Percentiles rank a stretch among this genome's conserved stretches.
These are phyloP conservation scores for Nomada hirtipes DNA, from an alignment of 2,888 invertebrate species.

Conservation along the genomic window DNA sequence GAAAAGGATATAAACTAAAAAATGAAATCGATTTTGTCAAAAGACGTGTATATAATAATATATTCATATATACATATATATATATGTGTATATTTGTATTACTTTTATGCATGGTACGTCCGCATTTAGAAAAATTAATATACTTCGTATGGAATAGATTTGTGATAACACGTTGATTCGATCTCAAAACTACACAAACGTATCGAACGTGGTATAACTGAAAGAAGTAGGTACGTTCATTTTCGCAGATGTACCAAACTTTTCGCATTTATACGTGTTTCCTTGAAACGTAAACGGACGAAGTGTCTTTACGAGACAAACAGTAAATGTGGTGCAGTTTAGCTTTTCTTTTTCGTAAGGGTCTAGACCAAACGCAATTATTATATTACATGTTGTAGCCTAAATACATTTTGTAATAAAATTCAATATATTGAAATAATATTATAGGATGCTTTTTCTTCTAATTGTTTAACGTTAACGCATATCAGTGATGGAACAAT, in stretches of 20 bases:
- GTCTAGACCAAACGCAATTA: constrained; percentile 84
- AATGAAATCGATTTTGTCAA: constrained; percentile 29
- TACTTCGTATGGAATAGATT: constrained; percentile 52
- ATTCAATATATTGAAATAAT: constrained; percentile 82
- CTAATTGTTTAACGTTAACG: neutral
- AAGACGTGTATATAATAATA: constrained; percentile 22
- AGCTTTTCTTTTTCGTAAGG: constrained; percentile 81
- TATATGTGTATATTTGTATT: constrained; percentile 52
- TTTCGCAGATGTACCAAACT: constrained; percentile 32
- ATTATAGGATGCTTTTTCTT: constrained; percentile 40
- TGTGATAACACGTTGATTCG: constrained; percentile 50
- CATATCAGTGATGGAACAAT: constrained; percentile 1
- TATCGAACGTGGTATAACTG: constrained; percentile 19
- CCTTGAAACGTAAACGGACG: constrained; percentile 75
- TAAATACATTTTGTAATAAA: constrained; percentile 84
- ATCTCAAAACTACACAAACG: constrained; percentile 44
- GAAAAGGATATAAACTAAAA: constrained; percentile 4
- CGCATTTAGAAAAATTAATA: constrained; percentile 58
- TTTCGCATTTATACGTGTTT: constrained; percentile 63
- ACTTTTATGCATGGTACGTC: constrained; percentile 47
- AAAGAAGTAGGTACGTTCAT: constrained; percentile 24
- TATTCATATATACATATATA: constrained; percentile 33
- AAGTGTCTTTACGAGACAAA: constrained; percentile 71
- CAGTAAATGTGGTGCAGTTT: constrained; percentile 80
- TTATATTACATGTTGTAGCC: constrained; percentile 84